Evolutionary conservation across 2,113 vertebrate species (phyloP), one percentile per base, ranked within the genome.

Genomic region (Platycercus adscitus): DNA sequence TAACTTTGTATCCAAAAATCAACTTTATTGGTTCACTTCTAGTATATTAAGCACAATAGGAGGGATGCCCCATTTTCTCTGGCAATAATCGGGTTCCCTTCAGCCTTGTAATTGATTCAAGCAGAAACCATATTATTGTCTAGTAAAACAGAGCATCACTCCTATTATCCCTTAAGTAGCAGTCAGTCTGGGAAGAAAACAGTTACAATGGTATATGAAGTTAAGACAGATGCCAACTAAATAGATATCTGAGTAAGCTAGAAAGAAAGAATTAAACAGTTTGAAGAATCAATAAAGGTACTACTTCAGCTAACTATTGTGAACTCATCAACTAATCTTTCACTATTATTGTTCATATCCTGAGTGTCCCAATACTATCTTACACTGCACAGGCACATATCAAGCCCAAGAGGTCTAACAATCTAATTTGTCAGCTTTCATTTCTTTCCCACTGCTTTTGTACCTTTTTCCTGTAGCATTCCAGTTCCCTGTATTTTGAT

Each of bases 1-100:
- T 98, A 98, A 98, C 97, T 97, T 96, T 95, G 79, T 87, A 96
- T 97, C 97, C 93, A 96, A 98, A 98, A 98, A 96, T 97, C 97
- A 97, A 97, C 88, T 88, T 97, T 96, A 98, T 97, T 96, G 93
- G 96, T 97, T 98, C 97, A 95, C 95, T 96, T 97, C 82, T n/a
- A 21, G 94, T 95, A 78, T 97, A 96, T 97, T 96, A 95, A 91
- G 86, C 95, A 95, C 95, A 93, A 96, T 95, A 93, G 94, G 96
- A 98, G 94, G 93, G 93, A 98, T 96, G 93, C n/a, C 89, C 92
- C 88, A 93, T 93, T 97, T 97, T 97, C 97, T 97, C 95, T 86
- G 89, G 95, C 96, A 97, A 96, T 98, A 97, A 97, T 97, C 91
- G 93, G 94, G 96, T 96, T 98, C 88, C 58, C 88, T 96, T 98